Evolutionary conservation across 2,797 vertebrate species (phyloP), one percentile per base, ranked within the genome.

Genomic region (Distichodus sexfasciatus): DNA sequence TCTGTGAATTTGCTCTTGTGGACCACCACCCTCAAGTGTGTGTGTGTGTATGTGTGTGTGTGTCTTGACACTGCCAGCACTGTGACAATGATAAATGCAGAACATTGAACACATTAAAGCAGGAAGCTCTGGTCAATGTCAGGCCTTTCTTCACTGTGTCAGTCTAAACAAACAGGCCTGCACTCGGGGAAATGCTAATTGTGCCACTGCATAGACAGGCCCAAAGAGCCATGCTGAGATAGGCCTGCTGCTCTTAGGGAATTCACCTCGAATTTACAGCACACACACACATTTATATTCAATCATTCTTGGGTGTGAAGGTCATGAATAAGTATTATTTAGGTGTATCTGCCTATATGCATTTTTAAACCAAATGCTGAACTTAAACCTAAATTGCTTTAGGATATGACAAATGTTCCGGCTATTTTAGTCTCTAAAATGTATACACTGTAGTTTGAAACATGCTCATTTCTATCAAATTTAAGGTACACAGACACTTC

Each of bases 141-240:
- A 93, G 91, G 90, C 92, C 91, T 97, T 97, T 97, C 93, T 94
- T 94, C 94, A 91, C 92, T 85, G 91, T 96, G 95, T 98, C 96
- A 96, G 95, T 92, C 95, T 97, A 95, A 96, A 98, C 96, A 97
- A 98, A 98, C 94, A 98, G 95, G 93, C 96, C 94, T 89, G 94
- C 94, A 90, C 91, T 85, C 91, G 85, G 91, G 92, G 84, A 91
- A 90, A 95, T 94, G 92, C 91, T 96, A 96, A 97, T 94, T 94
- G 93, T 94, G 91, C 93, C 93, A n/a, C n/a, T 93, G 91, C 87
- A 71, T 92, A 96, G 94, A 96, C 94, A 91, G 91, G 87, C 89
- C 87, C 69, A 87, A 88, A 91, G 88, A 90, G 89, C 86, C 80
- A 87, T 82, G 78, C 81, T 83, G 83, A 28, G 85, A 87, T 53